Evolutionary conservation across 2,113 vertebrate genomes (phyloP).

Genomic region (Colistium nudipinnis): DNA sequence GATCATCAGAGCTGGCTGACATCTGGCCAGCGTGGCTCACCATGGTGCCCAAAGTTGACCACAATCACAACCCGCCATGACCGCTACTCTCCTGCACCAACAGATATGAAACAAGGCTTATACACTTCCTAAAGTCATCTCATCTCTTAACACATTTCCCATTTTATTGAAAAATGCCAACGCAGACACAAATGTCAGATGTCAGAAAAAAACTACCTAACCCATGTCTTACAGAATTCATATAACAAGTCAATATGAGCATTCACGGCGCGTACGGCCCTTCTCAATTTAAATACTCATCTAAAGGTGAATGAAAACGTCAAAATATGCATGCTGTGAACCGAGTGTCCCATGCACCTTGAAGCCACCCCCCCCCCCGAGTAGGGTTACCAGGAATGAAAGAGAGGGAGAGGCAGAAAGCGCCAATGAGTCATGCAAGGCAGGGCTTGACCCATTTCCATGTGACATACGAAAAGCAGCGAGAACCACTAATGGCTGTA

Average conservation of each 20-base stretch:
- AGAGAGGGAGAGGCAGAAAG: slow-evolving; percentile 51
- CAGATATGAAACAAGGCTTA: slow-evolving; percentile 53
- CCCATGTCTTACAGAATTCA: neutral
- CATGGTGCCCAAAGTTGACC: slow-evolving; percentile 61
- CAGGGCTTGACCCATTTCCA: slow-evolving; percentile 77
- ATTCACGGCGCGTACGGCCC: neutral
- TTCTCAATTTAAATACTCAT: slow-evolving; percentile 13
- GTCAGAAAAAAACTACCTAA: slow-evolving; percentile 17
- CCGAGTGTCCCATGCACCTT: slow-evolving; percentile 46
- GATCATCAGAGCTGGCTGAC: slow-evolving; percentile 78
- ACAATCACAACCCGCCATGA: slow-evolving; percentile 54
- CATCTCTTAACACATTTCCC: slow-evolving; percentile 6
- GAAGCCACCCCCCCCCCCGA: slow-evolving; percentile 70
- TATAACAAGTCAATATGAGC: slow-evolving; percentile 3
- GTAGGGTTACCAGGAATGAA: slow-evolving; percentile 60
- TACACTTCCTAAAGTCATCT: slow-evolving; percentile 32
- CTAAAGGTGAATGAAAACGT: slow-evolving; percentile 27
- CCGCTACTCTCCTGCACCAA: slow-evolving; percentile 51
- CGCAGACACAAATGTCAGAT: slow-evolving; percentile 21
- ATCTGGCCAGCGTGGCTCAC: slow-evolving; percentile 71
- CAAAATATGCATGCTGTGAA: slow-evolving; percentile 42
- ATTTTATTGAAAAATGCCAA: slow-evolving; percentile 18
- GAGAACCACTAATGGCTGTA: slow-evolving; percentile 80
- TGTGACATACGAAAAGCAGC: slow-evolving; percentile 78
- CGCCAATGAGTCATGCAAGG: slow-evolving; percentile 68